phyloP scores from a whole-genome alignment of 2,888 invertebrate genomes.

The Antheraea yamamai region DNA sequence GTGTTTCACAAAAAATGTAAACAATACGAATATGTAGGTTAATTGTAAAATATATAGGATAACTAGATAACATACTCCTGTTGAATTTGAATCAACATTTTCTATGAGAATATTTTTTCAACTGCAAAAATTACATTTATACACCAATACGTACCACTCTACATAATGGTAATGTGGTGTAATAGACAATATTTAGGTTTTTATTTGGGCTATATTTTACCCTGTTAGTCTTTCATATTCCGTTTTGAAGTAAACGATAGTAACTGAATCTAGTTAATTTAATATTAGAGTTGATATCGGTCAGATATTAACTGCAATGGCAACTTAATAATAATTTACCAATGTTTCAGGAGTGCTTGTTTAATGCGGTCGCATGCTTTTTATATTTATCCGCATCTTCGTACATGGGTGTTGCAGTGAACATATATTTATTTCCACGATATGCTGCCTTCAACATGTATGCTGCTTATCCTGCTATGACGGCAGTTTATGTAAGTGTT shows the following conservation, averaged over 20 bases:
- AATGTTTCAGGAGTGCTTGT: constrained; percentile 87
- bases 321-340: neutral
- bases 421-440: constrained; percentile 88
- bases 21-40: neutral
- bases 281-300: neutral
- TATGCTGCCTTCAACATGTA: constrained; percentile 88
- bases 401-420: constrained; percentile 90
- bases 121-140: neutral
- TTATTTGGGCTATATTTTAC: neutral
- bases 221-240: neutral
- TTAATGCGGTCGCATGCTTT: constrained; percentile 89
- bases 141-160: too few relatives aligned
- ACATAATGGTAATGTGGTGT: too few relatives aligned
- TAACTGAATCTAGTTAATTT: neutral
- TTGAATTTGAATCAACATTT: neutral
- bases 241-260: neutral
- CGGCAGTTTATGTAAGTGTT: constrained; percentile 90
- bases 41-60: neutral
- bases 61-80: neutral
- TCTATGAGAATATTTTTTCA: neutral
- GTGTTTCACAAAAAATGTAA: too few relatives aligned
- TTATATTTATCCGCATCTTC: constrained; percentile 90
- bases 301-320: neutral
- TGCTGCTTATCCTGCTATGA: constrained; percentile 94
- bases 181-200: neutral